phyloP scores from a whole-genome alignment of 2,888 invertebrate genomes.

The Hemicrepidius hirtus region DNA sequence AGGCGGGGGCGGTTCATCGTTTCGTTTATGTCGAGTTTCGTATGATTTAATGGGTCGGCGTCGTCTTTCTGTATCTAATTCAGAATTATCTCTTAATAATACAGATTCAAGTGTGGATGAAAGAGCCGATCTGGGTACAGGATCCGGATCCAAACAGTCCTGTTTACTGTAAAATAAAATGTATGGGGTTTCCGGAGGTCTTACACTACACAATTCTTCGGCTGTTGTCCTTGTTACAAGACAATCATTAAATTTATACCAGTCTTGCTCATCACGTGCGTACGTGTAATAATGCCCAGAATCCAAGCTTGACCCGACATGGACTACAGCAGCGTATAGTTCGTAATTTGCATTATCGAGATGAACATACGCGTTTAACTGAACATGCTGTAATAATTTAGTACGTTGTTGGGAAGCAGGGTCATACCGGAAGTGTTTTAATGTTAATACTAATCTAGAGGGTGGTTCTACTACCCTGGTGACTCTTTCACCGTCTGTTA shows the following conservation, averaged over 20 bases:
- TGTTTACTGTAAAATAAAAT: slow-evolving; percentile 83
- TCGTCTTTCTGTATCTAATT: slow-evolving; percentile 64
- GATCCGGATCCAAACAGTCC: slow-evolving; percentile 65
- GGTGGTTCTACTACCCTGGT: slow-evolving; percentile 84
- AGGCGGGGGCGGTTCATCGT: slow-evolving; percentile 75
- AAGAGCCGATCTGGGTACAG: slow-evolving; percentile 62
- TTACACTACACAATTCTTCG: slow-evolving; percentile 77
- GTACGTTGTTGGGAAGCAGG: slow-evolving; percentile 82
- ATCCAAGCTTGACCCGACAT: slow-evolving; percentile 87
- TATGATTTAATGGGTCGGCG: slow-evolving; percentile 61
- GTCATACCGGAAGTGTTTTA: slow-evolving; percentile 88
- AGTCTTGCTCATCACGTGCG: slow-evolving; percentile 80
- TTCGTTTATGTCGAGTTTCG: slow-evolving; percentile 66
- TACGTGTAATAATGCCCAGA: slow-evolving; percentile 93
- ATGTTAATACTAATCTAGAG: slow-evolving; percentile 84
- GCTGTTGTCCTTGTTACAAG: slow-evolving; percentile 79
- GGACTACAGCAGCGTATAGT: slow-evolving; percentile 89
- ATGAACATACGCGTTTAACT: slow-evolving; percentile 76
- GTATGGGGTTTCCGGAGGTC: slow-evolving; percentile 87
- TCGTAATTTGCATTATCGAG: slow-evolving; percentile 77
- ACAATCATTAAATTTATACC: slow-evolving; percentile 90
- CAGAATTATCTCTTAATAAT: slow-evolving; percentile 65
- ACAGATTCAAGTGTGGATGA: slow-evolving; percentile 63
- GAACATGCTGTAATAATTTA: slow-evolving; percentile 81
- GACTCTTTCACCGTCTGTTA: slow-evolving; percentile 85